Percentiles rank a stretch among this genome's conserved stretches.
These are phyloP conservation scores for Chascanopsetta lugubris DNA, from an alignment of 2,113 vertebrate species.

Conservation along the genomic window DNA sequence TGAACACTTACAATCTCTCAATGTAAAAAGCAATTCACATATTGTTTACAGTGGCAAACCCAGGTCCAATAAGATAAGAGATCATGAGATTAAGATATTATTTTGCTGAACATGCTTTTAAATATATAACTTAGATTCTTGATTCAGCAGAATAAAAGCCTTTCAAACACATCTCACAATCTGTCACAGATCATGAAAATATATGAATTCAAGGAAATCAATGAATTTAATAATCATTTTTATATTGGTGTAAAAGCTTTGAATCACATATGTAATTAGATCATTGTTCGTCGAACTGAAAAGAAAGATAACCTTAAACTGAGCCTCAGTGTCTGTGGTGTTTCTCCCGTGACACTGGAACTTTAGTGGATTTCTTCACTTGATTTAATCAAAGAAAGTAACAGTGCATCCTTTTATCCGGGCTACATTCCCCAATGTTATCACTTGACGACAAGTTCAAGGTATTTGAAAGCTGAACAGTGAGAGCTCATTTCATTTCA, in stretches of 20 bases:
- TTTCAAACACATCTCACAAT: too few species aligned
- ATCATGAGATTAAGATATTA: too few species aligned
- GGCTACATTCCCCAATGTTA: neutral
- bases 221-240: too few species aligned
- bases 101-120: too few species aligned
- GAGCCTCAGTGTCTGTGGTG: neutral
- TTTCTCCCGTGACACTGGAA: neutral
- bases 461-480: neutral
- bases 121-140: too few species aligned
- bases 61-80: too few species aligned
- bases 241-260: neutral
- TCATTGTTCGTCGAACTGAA: neutral
- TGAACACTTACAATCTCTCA: too few species aligned
- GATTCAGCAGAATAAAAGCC: too few species aligned
- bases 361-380: constrained; percentile 33
- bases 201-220: too few species aligned
- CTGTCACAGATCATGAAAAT: too few species aligned
- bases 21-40: too few species aligned
- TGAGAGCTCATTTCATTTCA: neutral
- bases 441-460: neutral
- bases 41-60: too few species aligned
- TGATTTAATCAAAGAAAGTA: neutral
- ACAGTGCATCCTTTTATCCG: neutral
- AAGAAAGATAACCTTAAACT: constrained; percentile 19
- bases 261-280: neutral